Conservation (phyloP, 2,888 invertebrate species). For the Stenodema calcarata region DNA sequence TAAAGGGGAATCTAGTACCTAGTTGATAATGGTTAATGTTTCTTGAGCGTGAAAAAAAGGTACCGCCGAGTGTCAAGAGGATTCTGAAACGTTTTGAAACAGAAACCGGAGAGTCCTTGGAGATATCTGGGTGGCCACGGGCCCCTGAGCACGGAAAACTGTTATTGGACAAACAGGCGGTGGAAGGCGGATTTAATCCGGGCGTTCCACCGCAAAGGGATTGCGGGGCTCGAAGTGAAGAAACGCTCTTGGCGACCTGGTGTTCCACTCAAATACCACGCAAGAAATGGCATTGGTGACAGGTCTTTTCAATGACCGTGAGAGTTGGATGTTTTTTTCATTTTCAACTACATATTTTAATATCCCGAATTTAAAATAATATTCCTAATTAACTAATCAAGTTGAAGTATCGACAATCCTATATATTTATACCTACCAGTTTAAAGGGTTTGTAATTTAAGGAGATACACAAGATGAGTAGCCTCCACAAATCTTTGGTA, state of each 20-base stretch:
- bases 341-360: background rate
- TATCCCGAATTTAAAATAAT: too few relatives aligned
- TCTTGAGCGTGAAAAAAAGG: background rate
- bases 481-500: too few relatives aligned
- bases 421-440: too few relatives aligned
- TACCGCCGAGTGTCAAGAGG: background rate
- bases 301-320: background rate
- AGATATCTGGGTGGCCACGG: conserved; percentile 44
- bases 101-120: conserved; percentile 22
- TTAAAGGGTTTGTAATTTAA: too few relatives aligned
- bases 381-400: too few relatives aligned
- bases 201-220: conserved; percentile 33
- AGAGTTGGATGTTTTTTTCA: background rate
- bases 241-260: background rate
- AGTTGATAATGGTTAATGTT: background rate
- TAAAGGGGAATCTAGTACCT: background rate
- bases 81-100: background rate
- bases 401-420: too few relatives aligned
- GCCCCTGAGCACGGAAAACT: conserved; percentile 41
- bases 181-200: conserved; percentile 17
- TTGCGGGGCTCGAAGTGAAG: conserved; percentile 27
- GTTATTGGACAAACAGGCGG: conserved; percentile 30
- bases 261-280: background rate
- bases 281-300: background rate
- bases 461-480: too few relatives aligned